Conservation (phyloP, 2,113 vertebrate species). For the Apodemus sylvaticus region DNA sequence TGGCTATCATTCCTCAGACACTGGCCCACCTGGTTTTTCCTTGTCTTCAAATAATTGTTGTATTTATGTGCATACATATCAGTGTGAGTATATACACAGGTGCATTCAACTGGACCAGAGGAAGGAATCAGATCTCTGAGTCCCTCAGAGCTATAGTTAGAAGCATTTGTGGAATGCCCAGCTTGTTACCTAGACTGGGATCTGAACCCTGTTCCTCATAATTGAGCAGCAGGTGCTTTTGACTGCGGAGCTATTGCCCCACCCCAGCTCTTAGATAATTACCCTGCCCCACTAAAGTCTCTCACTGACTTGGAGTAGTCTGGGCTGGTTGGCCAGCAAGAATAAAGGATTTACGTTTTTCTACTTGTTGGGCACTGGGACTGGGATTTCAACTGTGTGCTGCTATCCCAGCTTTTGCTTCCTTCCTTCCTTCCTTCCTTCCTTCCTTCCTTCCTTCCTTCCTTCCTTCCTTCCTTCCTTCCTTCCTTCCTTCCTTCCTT, state of each 20-base stretch:
- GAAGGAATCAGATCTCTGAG: background rate
- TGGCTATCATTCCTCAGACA: background rate
- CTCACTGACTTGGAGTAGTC: background rate
- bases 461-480: too few species aligned
- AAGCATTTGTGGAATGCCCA: background rate
- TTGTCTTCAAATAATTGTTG: background rate
- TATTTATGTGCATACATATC: background rate
- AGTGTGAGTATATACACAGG: background rate
- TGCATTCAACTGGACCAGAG: background rate
- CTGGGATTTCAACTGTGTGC: background rate
- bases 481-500: background rate
- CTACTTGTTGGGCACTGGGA: background rate
- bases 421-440: too few species aligned
- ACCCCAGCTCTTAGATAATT: background rate
- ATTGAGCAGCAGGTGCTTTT: background rate
- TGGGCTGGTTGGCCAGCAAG: background rate
- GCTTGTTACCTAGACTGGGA: background rate
- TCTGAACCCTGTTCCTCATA: background rate
- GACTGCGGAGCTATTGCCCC: background rate
- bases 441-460: rapidly evolving
- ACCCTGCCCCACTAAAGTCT: background rate
- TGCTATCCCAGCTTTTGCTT: background rate
- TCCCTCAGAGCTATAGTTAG: background rate
- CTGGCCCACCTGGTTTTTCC: background rate
- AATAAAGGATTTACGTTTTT: background rate